Evolutionary conservation across 2,113 vertebrate genomes (phyloP).

Genomic region (Pomatostomus ruficeps): DNA sequence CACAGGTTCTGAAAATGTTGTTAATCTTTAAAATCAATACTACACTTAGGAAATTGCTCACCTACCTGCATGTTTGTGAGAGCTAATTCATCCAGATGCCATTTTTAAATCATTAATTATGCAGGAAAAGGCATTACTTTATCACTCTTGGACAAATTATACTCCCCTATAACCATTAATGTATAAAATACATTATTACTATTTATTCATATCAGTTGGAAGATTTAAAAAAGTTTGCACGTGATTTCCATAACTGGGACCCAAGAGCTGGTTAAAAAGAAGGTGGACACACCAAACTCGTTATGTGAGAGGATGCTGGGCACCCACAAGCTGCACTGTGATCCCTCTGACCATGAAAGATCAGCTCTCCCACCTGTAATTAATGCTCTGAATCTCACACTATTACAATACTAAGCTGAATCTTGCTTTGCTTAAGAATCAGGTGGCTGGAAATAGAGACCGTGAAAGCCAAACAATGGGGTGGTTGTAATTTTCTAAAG

Average conservation of each 20-base stretch:
- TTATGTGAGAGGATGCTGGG: neutral
- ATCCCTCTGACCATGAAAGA: neutral
- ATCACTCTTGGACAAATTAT: neutral
- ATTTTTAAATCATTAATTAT: neutral
- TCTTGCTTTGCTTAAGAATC: neutral
- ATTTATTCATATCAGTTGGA: neutral
- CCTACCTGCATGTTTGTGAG: neutral
- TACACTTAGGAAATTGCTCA: slow-evolving; percentile 26
- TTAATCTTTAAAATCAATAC: slow-evolving; percentile 65
- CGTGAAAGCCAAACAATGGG: neutral
- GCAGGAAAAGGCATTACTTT: neutral
- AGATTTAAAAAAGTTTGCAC: neutral
- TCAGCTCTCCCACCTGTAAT: neutral
- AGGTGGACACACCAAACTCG: neutral
- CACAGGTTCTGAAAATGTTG: slow-evolving; percentile 29
- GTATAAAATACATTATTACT: neutral
- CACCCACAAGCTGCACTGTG: neutral
- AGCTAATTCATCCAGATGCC: neutral
- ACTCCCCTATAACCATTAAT: neutral
- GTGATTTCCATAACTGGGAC: neutral
- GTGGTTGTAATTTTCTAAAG: neutral
- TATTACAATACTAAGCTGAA: neutral
- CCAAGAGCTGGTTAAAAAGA: neutral
- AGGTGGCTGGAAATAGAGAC: neutral
- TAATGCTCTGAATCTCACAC: neutral